Evolutionary conservation across 1,140 invertebrate genomes (phyloP).

Genomic region (Gryllus bimaculatus): DNA sequence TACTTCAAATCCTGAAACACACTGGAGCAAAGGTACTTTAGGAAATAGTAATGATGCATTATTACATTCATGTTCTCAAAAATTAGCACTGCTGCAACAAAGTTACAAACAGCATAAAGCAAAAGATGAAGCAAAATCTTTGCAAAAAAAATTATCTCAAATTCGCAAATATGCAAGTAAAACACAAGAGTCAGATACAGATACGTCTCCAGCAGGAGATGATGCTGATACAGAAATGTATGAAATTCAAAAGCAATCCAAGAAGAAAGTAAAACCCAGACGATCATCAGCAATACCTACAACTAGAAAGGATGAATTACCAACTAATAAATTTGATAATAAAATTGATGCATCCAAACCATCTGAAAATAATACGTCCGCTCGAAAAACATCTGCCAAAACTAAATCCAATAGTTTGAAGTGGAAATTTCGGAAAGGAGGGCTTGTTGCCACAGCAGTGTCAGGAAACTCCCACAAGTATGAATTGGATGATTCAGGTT

Average conservation of each 20-base stretch:
- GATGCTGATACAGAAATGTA: background rate
- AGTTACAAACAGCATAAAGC: background rate
- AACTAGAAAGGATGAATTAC: background rate
- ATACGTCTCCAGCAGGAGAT: background rate
- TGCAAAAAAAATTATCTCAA: background rate
- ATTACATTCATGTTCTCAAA: constrained; percentile 17
- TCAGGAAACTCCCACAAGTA: background rate
- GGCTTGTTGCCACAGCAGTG: background rate
- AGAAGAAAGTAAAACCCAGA: background rate
- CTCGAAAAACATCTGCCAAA: background rate
- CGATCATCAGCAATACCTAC: background rate
- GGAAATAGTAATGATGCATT: background rate
- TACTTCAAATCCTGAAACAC: background rate
- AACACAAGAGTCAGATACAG: background rate
- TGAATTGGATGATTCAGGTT: background rate
- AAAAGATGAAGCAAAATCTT: background rate
- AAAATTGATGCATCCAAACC: background rate
- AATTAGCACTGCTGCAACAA: constrained; percentile 12
- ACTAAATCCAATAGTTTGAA: background rate
- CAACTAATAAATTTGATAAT: background rate
- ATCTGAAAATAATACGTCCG: background rate
- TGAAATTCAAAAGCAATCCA: background rate
- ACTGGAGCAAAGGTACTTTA: constrained; percentile 13
- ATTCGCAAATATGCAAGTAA: background rate
- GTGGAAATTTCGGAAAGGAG: background rate